A percentile compares a stretch with the other conserved stretches of the same genome.
Evolutionary conservation across 2,888 invertebrate genomes (phyloP).

Genomic region (Craniophora ligustri): DNA sequence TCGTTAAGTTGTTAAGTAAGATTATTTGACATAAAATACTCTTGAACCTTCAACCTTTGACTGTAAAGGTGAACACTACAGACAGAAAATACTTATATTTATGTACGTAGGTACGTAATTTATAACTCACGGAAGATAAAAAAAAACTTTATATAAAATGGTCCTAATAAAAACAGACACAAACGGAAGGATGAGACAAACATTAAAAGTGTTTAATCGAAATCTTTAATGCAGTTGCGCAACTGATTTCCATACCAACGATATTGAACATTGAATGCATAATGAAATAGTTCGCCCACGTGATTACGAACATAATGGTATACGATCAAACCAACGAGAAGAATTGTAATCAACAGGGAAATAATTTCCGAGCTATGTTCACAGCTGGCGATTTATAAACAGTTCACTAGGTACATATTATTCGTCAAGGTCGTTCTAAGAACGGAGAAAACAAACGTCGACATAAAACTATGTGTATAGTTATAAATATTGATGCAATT

Average conservation of each 20-base stretch:
- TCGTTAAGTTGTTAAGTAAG: no score
- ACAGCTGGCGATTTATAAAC: slow-evolving; percentile 61
- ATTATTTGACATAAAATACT: slow-evolving; percentile 21
- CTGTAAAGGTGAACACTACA: slow-evolving; percentile 16
- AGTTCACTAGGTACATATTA: slow-evolving; percentile 52
- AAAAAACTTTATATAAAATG: no score
- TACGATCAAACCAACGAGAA: slow-evolving; percentile 13
- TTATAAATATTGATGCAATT: slow-evolving; percentile 34
- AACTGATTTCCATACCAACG: slow-evolving; percentile 16
- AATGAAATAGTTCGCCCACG: slow-evolving; percentile 42
- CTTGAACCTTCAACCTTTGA: slow-evolving; percentile 34
- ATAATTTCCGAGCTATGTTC: slow-evolving; percentile 35
- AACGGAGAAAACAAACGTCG: slow-evolving; percentile 39
- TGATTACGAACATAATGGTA: slow-evolving; percentile 3
- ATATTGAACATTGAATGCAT: slow-evolving; percentile 28
- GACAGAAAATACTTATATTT: slow-evolving; percentile 5
- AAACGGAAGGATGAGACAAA: slow-evolving; percentile 12
- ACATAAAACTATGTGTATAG: slow-evolving; percentile 32
- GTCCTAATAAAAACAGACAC: no score
- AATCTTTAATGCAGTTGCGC: slow-evolving; percentile 11
- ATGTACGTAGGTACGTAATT: slow-evolving; percentile 3
- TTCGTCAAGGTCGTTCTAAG: slow-evolving; percentile 60
- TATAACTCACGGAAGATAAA: slow-evolving; percentile 1
- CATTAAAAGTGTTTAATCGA: slow-evolving; percentile 23
- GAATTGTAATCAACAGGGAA: slow-evolving; percentile 31